phyloP scores from a whole-genome alignment of 2,888 invertebrate genomes.

The Pandemis cinnamomeana region DNA sequence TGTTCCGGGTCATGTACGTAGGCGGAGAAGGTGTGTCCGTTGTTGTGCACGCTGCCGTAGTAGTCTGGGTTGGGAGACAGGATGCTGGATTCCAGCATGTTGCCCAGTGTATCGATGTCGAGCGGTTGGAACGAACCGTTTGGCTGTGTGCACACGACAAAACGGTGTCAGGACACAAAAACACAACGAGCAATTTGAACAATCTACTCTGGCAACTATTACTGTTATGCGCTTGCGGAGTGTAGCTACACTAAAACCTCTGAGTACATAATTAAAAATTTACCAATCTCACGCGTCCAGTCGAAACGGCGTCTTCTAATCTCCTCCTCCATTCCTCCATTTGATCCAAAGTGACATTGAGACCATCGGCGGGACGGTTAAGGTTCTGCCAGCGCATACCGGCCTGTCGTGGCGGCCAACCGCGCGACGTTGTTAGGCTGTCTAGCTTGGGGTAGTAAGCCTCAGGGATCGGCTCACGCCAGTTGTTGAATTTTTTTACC shows the following conservation, averaged over 20 bases:
- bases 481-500: constrained; percentile 86
- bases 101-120: constrained; percentile 88
- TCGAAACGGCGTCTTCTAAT: constrained; percentile 89
- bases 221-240: neutral
- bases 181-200: neutral
- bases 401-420: constrained; percentile 89
- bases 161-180: neutral
- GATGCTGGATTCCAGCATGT: constrained; percentile 88
- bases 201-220: neutral
- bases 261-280: constrained; percentile 49
- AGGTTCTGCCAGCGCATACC: constrained; percentile 86
- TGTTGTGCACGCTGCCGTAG: constrained; percentile 90
- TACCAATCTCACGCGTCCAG: constrained; percentile 86
- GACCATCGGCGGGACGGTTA: constrained; percentile 86
- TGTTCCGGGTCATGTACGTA: constrained; percentile 90
- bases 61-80: constrained; percentile 86
- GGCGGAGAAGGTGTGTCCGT: constrained; percentile 89
- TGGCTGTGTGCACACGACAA: constrained; percentile 59
- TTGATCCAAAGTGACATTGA: constrained; percentile 86
- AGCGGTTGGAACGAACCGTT: constrained; percentile 78
- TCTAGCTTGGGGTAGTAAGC: constrained; percentile 94
- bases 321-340: constrained; percentile 91
- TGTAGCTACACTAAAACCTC: neutral
- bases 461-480: constrained; percentile 88
- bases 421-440: constrained; percentile 87